Base-by-base conservation (phyloP, 2,797 vertebrate species). In the Melanotaenia nigrans region DNA sequence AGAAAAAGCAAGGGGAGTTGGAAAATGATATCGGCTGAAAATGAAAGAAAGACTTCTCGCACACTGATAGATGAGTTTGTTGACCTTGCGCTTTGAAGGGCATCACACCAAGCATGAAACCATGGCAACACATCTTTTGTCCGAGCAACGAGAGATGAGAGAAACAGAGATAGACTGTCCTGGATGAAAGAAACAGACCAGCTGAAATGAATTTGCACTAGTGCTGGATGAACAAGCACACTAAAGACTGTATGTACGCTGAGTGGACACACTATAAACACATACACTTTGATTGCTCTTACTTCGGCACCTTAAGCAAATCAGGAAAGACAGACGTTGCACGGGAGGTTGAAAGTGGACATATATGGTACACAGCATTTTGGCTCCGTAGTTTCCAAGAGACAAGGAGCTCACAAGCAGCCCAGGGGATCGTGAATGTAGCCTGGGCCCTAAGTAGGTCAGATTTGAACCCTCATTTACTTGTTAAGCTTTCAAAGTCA, bases 151-250 rank as follows among this genome's bases (percentile, higher is more conserved):
- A 69, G 58, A 79, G 88, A 90, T 85, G 83, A 86, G 64, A 78
- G 77, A 78, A 79, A 56, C 55, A 25, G 78, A 82, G 79, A 83
- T 40, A 58, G 55, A 85, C 76, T 85, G 78, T 87, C 83, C 75
- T 45, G 60, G 75, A 86, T 78, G 78, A 90, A 79, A 64, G 76
- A 75, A 66, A 66, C 85, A 87, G 90, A 92, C 87, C 91, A 92
- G 91, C 91, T 89, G 85, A 92, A 77, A 92, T 81, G 82, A 92
- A 89, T 92, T 92, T 93, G 93, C 91, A 92, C 91, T 92, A 93
- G 90, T 92, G 93, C 92, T 90, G 84, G 80, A 87, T 82, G 74
- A 89, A 88, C 77, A 87, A 89, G 92, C 92, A 93, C 92, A 89
- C 88, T 90, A 92, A 92, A 90, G 89, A 92, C 86, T 91, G 77